Percentiles rank a stretch among this genome's conserved stretches.
Evolutionary conservation across 1,140 invertebrate genomes (phyloP).

Genomic region (Tetramorium parvispinum): DNA sequence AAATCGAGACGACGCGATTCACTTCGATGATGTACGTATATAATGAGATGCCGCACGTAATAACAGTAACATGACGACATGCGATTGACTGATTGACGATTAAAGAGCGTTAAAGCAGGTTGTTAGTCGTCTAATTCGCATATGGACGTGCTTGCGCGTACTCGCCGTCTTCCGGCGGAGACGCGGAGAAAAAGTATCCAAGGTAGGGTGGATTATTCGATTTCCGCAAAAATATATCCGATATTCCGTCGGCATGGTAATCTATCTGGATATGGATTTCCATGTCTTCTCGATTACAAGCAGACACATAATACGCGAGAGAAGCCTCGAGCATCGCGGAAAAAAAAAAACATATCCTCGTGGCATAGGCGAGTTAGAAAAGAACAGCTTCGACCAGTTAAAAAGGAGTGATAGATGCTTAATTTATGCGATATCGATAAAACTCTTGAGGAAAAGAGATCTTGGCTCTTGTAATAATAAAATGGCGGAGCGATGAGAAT

Average conservation of each 20-base stretch:
- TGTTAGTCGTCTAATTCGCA: conserved; percentile 71
- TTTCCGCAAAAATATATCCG: conserved; percentile 55
- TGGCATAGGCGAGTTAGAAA: background rate
- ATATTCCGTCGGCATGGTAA: conserved; percentile 45
- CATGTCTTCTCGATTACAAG: conserved; percentile 63
- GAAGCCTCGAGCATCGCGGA: background rate
- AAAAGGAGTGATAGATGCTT: background rate
- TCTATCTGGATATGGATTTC: conserved; percentile 38
- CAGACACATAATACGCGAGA: conserved; percentile 35
- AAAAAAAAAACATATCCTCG: background rate
- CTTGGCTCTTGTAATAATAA: background rate
- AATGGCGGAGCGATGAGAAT: background rate
- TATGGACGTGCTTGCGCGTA: conserved; percentile 47
- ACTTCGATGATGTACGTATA: background rate
- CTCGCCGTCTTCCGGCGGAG: conserved; percentile 18
- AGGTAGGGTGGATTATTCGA: conserved; percentile 65
- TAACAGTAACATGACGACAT: conserved; percentile 38
- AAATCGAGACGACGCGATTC: background rate
- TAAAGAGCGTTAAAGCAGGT: conserved; percentile 72
- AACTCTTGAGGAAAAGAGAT: background rate
- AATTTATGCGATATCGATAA: background rate
- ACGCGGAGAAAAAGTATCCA: conserved; percentile 61
- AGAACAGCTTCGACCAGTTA: background rate
- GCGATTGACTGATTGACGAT: conserved; percentile 74
- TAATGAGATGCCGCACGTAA: conserved; percentile 25